Percentiles rank a stretch among this genome's conserved stretches.
Evolutionary conservation across 2,113 vertebrate genomes (phyloP).

Genomic region (Notiomystis cincta): DNA sequence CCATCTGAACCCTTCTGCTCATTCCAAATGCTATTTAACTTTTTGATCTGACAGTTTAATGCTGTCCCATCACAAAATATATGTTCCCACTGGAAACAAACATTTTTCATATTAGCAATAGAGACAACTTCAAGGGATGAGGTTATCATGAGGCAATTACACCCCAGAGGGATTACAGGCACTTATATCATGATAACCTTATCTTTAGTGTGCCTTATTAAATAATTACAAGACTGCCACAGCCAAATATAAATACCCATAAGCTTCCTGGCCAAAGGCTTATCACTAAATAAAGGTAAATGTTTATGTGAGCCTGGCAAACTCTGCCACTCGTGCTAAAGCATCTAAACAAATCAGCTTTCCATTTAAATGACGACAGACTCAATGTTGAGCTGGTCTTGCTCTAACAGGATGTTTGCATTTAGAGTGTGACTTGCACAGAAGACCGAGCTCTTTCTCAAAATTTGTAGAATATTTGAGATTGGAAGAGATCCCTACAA

Average conservation of each 20-base stretch:
- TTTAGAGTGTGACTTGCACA: not conserved
- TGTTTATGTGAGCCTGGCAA: not conserved
- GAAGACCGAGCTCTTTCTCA: not conserved
- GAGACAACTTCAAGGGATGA: slow-evolving; percentile 46
- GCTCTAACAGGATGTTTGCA: not conserved
- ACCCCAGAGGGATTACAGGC: slow-evolving; percentile 51
- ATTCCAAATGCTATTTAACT: slow-evolving; percentile 50
- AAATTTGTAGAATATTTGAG: not conserved
- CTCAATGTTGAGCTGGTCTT: not conserved
- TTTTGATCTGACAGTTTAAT: slow-evolving; percentile 66
- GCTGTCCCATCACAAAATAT: slow-evolving; percentile 48
- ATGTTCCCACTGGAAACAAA: slow-evolving; percentile 59
- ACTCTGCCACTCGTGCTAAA: not conserved
- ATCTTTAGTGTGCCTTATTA: slow-evolving; percentile 51
- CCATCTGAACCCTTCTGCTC: slow-evolving; percentile 40
- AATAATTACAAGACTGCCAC: slow-evolving; percentile 41
- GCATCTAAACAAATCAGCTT: not conserved
- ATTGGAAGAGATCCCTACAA: not conserved
- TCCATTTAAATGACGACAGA: not conserved
- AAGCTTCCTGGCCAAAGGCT: not conserved
- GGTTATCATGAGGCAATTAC: slow-evolving; percentile 61
- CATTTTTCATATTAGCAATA: slow-evolving; percentile 59
- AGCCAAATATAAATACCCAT: slow-evolving; percentile 28
- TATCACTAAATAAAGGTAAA: slow-evolving; percentile 34
- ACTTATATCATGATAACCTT: slow-evolving; percentile 62